Evolutionary conservation across 2,888 invertebrate species (phyloP), one percentile per base, ranked within the genome.

Genomic region (Zeuzera pyrina): DNA sequence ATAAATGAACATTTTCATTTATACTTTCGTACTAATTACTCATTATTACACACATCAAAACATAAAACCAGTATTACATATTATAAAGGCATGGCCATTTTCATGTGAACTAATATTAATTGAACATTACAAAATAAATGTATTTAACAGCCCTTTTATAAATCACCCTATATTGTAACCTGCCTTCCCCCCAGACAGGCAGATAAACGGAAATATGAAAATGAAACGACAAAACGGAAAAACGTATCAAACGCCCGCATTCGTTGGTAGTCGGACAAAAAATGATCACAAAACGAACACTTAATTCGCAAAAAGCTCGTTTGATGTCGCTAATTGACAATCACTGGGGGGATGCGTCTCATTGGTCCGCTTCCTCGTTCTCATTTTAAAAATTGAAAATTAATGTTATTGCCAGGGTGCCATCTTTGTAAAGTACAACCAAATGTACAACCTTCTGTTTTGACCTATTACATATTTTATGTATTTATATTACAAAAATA

Each of bases 291-390:
- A 74, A 76, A 68, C 77, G 68, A 56, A 56, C 74, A 77, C 72
- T 78, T 81, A 81, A 83, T 84, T 84, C 78, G 83, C 78, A 83
- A 81, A 83, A 79, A 84, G 81, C 73, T 74, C 83, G 81, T 83
- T 84, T 84, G 84, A 83, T 81, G 81, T 84, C 69, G 65, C 81
- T 84, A 84, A 84, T 84, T 84, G 84, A 83, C 84, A 81, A 81
- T 84, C 83, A 83, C 69, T 54, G 64, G 66, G 67, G 60, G 79
- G 83, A 71, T 70, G 79, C 70, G 81, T 77, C 71, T 73, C 81
- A 81, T 79, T 81, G 81, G 76, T 59, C 58, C 54, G 66, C 59
- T 68, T 66, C 70, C 69, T 60, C 65, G 70, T 76, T 73, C 77
- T 65, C 67, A 76, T 78, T 81, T 73, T 63, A 74, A 81, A 81